Evolutionary conservation across 1,140 invertebrate species (phyloP), one percentile per base, ranked within the genome.

Genomic region (Whitmania pigra): DNA sequence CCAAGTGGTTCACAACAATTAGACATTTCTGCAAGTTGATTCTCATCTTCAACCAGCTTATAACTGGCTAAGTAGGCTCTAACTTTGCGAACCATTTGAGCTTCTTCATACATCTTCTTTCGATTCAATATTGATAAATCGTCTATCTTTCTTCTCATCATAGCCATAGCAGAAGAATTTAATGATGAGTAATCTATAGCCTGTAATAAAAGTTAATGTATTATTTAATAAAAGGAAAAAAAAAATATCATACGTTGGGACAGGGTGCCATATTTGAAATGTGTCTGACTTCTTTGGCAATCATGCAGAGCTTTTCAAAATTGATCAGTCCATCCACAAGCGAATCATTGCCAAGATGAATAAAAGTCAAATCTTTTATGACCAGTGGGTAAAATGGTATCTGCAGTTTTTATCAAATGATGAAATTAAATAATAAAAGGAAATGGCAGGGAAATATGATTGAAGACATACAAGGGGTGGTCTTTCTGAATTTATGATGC

Each of bases 261-360:
- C 91, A 91, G 72, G 92, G 94, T 80, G 92, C 94, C 93, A 97
- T 97, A 79, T 94, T 93, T 67, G 79, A 93, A 22, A 97, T 84
- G 67, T 90, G 88, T 76, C 94, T 86, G 17, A 99, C 90, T 86
- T 98, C 95, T 81, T 97, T 97, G 5, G 95, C 92, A 74, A 99
- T 93, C 93, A 99, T 98, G 75, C 97, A 85, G 60, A 99, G 83
- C 79, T 99, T 99, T 81, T 99, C 97, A 81, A 99, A 99, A 83
- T 99, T 99, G 40, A 85, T 77, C 76, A 99, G 84, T 54, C 87
- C 87, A 81, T 97, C 94, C 5, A 97, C 90, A 78, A 88, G 87
- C 0, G 93, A 93, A 81, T 97, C 93, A 84, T 99, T 99, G 20
- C 94, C 95, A 73, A 97, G 84, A 83, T 99, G 91, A 75, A 97